phyloP scores from a whole-genome alignment of 1,140 invertebrate genomes.

The Macrobrachium nipponense region DNA sequence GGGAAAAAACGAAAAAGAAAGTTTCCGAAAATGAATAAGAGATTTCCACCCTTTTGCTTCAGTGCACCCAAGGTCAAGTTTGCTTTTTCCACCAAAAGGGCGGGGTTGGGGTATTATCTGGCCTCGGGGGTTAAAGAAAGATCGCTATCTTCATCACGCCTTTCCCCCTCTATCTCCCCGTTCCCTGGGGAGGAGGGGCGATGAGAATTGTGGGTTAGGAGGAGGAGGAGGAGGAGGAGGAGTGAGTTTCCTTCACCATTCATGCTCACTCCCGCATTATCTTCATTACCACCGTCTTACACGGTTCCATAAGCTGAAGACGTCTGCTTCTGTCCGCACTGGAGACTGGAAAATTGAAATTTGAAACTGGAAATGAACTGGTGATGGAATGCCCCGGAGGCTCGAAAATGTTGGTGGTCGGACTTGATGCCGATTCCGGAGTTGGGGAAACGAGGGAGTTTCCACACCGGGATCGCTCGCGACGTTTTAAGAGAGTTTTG shows the following conservation, averaged over 20 bases:
- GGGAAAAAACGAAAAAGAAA: too few species aligned
- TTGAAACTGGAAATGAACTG: slow-evolving; percentile 39
- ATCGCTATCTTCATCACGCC: background rate
- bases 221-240: too few species aligned
- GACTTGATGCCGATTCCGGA: background rate
- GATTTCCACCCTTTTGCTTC: too few species aligned
- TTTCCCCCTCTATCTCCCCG: background rate
- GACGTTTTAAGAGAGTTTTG: too few species aligned
- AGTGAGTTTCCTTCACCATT: background rate
- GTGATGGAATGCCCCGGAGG: slow-evolving; percentile 20
- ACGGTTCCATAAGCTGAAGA: slow-evolving; percentile 25
- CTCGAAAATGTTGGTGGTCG: slow-evolving; percentile 5
- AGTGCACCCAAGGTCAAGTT: too few species aligned
- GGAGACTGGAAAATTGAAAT: slow-evolving; percentile 37
- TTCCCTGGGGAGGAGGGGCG: background rate
- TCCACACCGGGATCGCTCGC: too few species aligned
- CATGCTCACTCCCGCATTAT: slow-evolving; percentile 1
- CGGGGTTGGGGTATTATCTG: too few species aligned
- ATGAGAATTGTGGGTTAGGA: too few species aligned
- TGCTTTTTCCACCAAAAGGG: too few species aligned
- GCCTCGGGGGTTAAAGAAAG: too few species aligned
- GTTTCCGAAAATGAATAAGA: too few species aligned
- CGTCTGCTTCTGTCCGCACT: slow-evolving; percentile 25
- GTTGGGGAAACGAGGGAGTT: background rate
- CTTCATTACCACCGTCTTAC: slow-evolving; percentile 28